These are phyloP conservation scores for Watsonalla cultraria DNA, from an alignment of 2,888 invertebrate genomes.

Conservation along the genomic window DNA sequence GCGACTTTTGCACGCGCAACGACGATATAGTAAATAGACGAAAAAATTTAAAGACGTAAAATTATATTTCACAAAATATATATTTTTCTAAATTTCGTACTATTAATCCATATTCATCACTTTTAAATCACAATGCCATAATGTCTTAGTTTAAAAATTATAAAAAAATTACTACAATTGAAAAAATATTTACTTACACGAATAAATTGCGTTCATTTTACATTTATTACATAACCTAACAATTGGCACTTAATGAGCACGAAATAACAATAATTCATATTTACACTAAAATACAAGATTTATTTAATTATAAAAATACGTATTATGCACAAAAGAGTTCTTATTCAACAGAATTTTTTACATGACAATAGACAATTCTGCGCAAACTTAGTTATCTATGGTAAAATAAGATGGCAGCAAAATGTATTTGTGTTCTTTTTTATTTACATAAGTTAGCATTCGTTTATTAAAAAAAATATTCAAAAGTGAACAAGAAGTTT, in stretches of 20 bases:
- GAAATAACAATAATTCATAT: slow-evolving; percentile 39
- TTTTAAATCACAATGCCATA: slow-evolving; percentile 54
- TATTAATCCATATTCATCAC: slow-evolving; percentile 45
- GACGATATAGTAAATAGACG: background rate
- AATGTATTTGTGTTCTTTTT: too few species aligned
- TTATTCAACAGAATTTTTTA: background rate
- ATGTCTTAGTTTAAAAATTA: slow-evolving; percentile 35
- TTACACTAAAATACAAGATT: slow-evolving; percentile 28
- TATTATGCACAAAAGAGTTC: slow-evolving; percentile 15
- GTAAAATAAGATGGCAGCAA: background rate
- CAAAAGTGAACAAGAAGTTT: background rate
- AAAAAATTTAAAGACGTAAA: slow-evolving; percentile 10
- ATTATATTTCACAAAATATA: slow-evolving; percentile 45
- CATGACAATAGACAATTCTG: background rate
- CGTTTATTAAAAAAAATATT: too few species aligned
- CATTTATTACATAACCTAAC: slow-evolving; percentile 57
- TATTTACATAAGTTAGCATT: too few species aligned
- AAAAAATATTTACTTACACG: slow-evolving; percentile 12
- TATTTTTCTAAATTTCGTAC: slow-evolving; percentile 37
- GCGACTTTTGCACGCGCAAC: too few species aligned
- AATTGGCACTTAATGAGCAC: slow-evolving; percentile 74
- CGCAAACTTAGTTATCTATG: background rate
- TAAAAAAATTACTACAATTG: slow-evolving; percentile 17
- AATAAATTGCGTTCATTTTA: slow-evolving; percentile 22
- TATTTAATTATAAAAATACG: slow-evolving; percentile 17